Base-by-base conservation (phyloP, 2,797 vertebrate genomes). In the Anguilla pacifica region DNA sequence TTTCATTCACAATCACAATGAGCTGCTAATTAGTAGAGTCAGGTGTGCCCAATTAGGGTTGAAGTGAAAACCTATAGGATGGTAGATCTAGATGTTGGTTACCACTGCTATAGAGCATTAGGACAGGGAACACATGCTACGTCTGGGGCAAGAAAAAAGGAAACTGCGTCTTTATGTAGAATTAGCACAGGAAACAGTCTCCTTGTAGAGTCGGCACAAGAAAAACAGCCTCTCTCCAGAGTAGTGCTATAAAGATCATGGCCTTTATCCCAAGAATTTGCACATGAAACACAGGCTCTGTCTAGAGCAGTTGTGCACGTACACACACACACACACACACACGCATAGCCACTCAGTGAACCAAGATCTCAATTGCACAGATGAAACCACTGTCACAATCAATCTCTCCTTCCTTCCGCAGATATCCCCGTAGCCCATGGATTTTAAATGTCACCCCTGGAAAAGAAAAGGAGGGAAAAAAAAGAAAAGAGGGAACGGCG, bases 381-480 rank as follows among this genome's bases (percentile, higher is more conserved):
- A n/a, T 39, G 51, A 72, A 35, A 72, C 61, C 19, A 72, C 81
- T 87, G 43, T 86, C 85, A 88, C 74, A 25, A 86, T 83, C 86
- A 86, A 90, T 88, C 19, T 74, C 19, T 88, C 87, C 70, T 35
- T 70, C 81, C 72, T 85, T 51, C 10, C 19, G 61, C 85, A 88
- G 81, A 86, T 88, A 70, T 79, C 35, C 67, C 86, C 87, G 51
- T 85, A 64, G 84, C 86, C 28, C 43, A 64, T 74, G 86, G 70
- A 88, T 83, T 81, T 89, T 87, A 91, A 92, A 92, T 92, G 90
- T 91, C 88, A 92, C 67, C 83, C 81, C 87, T 43, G 35, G 35
- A 79, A 87, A 10, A 87, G 31, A 67, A 86, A 15, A 87, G 85
- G 7, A 82, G 25, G 39, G 17, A 55, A 17, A 49, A 67, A 88